A percentile compares a stretch with the other conserved stretches of the same genome.
phyloP scores from a whole-genome alignment of 1,140 invertebrate genomes.

The Pseudomyrmex concolor region DNA sequence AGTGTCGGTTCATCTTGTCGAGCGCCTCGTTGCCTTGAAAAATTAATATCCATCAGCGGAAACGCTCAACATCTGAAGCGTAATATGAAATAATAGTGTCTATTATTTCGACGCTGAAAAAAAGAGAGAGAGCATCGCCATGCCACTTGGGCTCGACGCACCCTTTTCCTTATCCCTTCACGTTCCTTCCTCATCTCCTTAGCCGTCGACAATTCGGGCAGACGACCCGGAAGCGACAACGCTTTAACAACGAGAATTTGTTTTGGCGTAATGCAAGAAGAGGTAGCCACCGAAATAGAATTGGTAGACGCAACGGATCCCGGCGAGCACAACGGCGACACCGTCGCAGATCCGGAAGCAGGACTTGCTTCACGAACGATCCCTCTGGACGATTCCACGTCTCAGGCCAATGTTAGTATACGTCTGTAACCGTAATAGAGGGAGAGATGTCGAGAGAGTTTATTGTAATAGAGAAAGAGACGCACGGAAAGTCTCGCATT shows the following conservation, averaged over 20 bases:
- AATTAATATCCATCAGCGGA: too few relatives aligned
- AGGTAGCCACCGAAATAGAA: slow-evolving; percentile 79
- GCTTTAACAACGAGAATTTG: slow-evolving; percentile 75
- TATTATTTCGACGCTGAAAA: too few relatives aligned
- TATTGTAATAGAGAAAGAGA: not conserved
- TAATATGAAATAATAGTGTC: too few relatives aligned
- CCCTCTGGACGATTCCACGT: slow-evolving; percentile 79
- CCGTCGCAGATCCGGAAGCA: slow-evolving; percentile 74
- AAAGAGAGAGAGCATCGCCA: not conserved
- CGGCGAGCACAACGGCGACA: slow-evolving; percentile 79
- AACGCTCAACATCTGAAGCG: not conserved
- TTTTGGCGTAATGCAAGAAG: slow-evolving; percentile 81
- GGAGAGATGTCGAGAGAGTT: slow-evolving; percentile 19
- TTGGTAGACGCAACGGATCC: slow-evolving; percentile 82
- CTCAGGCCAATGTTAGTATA: slow-evolving; percentile 84
- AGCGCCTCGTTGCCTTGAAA: not conserved
- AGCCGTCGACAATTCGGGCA: not conserved
- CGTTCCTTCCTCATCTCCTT: not conserved
- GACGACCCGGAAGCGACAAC: not conserved
- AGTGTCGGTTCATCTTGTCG: not conserved
- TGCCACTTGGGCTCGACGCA: slow-evolving; percentile 5
- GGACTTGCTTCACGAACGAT: slow-evolving; percentile 79
- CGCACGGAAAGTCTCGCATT: not conserved
- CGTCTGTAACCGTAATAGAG: slow-evolving; percentile 56
- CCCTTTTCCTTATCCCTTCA: not conserved